Evolutionary conservation across 2,888 invertebrate species (phyloP).

Genomic region (Hydroisotoma schaefferi): DNA sequence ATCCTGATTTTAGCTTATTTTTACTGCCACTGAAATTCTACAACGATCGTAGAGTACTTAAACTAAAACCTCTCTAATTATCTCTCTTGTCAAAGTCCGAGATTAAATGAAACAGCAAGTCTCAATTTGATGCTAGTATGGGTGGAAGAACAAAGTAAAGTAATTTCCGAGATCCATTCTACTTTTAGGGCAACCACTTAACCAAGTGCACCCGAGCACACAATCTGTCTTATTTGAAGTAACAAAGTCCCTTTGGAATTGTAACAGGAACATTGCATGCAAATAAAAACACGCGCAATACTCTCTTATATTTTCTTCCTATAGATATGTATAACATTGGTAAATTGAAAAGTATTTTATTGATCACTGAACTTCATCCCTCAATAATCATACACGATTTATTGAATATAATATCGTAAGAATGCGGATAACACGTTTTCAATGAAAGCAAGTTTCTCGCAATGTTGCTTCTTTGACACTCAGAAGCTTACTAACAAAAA

Average conservation of each 20-base stretch:
- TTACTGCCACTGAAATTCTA: background rate
- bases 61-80: background rate
- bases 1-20: constrained; percentile 1
- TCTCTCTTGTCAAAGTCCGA: background rate
- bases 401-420: too few relatives aligned
- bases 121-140: too few relatives aligned
- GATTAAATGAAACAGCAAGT: background rate
- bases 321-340: too few relatives aligned
- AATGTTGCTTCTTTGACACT: constrained; percentile 13
- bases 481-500: constrained; percentile 12
- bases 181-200: background rate
- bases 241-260: too few relatives aligned
- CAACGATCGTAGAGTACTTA: background rate
- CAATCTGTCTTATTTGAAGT: too few relatives aligned
- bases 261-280: too few relatives aligned
- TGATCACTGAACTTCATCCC: background rate
- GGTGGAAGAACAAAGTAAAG: too few relatives aligned
- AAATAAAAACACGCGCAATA: too few relatives aligned
- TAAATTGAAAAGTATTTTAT: too few relatives aligned
- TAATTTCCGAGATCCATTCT: background rate
- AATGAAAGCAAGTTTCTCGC: background rate
- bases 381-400: background rate
- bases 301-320: too few relatives aligned
- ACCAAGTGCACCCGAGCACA: too few relatives aligned
- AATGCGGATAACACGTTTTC: background rate